These are phyloP conservation scores for Blennius ocellaris DNA, from an alignment of 2,113 vertebrate species.

Conservation along the genomic window DNA sequence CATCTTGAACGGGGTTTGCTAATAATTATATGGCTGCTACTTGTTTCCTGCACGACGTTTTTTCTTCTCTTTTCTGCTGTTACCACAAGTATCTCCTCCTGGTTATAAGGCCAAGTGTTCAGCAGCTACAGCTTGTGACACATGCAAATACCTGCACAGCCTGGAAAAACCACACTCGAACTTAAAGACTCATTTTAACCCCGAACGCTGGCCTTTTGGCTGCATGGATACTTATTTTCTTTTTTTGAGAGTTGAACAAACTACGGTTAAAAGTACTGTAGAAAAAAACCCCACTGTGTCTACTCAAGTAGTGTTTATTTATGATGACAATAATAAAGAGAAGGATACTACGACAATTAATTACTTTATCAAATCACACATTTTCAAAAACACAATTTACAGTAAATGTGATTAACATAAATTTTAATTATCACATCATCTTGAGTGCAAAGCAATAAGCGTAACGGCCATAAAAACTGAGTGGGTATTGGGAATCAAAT, in stretches of 20 bases:
- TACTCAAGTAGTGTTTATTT: too few species aligned
- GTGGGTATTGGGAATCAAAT: too few species aligned
- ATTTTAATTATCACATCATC: too few species aligned
- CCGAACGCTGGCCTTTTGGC: not conserved
- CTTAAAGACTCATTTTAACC: not conserved
- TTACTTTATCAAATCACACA: too few species aligned
- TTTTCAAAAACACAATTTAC: too few species aligned
- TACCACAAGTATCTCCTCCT: slow-evolving; percentile 36
- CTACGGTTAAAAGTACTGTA: too few species aligned
- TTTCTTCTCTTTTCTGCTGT: slow-evolving; percentile 2
- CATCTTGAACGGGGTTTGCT: slow-evolving; percentile 43
- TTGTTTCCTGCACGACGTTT: slow-evolving; percentile 37
- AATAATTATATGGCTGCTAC: slow-evolving; percentile 37
- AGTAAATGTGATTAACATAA: too few species aligned
- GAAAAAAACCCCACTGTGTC: too few species aligned
- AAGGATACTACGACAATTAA: too few species aligned
- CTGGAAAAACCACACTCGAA: slow-evolving; percentile 10
- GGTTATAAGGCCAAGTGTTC: slow-evolving; percentile 42
- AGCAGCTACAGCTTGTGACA: slow-evolving; percentile 13
- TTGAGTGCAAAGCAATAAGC: too few species aligned
- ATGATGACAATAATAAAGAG: too few species aligned
- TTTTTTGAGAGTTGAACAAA: not conserved
- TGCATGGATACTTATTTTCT: not conserved
- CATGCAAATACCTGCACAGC: slow-evolving; percentile 2
- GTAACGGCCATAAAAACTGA: too few species aligned